Conservation (phyloP, 2,113 vertebrate genomes). For the Urocynchramus pylzowi region DNA sequence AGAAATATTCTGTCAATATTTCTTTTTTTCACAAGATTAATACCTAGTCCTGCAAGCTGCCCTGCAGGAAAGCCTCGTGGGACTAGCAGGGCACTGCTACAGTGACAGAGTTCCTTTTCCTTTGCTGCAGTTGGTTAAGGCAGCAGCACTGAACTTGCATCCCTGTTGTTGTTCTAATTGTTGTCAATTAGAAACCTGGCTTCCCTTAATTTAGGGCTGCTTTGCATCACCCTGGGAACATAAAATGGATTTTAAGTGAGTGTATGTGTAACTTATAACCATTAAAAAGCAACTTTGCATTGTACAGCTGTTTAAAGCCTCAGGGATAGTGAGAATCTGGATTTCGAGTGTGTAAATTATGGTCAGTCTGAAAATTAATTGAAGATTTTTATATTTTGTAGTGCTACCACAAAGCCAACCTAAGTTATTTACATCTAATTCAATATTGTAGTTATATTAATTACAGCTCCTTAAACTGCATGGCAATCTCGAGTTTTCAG, state of each 20-base stretch:
- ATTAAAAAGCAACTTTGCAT: conserved; percentile 3
- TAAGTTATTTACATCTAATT: conserved; percentile 6
- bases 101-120: background rate
- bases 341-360: background rate
- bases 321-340: background rate
- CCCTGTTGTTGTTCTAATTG: no score
- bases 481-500: conserved; percentile 12
- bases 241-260: conserved; percentile 13
- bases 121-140: background rate
- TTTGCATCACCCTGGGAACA: conserved; percentile 6
- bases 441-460: background rate
- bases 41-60: background rate
- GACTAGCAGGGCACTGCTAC: background rate
- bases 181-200: background rate
- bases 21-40: background rate
- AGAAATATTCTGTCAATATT: background rate
- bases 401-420: background rate
- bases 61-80: background rate
- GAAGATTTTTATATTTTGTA: background rate
- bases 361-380: background rate
- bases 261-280: background rate
- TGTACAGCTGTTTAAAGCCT: background rate
- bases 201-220: background rate
- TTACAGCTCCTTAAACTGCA: conserved; percentile 13
- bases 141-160: background rate